phyloP scores from a whole-genome alignment of 2,113 vertebrate species.

The Ifrita kowaldi region DNA sequence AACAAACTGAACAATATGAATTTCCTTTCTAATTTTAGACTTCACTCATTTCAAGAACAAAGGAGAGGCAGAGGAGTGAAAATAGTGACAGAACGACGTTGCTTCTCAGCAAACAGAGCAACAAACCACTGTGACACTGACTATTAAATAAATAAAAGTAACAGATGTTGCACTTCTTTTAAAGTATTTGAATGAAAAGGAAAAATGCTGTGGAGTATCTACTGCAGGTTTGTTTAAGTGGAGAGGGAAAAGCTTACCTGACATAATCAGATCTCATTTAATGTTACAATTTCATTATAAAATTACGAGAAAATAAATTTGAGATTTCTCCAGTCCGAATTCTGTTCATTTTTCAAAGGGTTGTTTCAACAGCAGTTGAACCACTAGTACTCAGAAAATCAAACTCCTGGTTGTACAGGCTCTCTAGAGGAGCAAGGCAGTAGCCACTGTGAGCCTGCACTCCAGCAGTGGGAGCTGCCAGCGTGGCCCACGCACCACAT shows the following conservation, averaged over 20 bases:
- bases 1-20: not conserved
- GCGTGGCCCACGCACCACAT: accelerated
- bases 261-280: not conserved
- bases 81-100: not conserved
- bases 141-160: not conserved
- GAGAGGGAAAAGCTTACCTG: not conserved
- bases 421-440: not conserved
- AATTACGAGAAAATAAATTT: not conserved
- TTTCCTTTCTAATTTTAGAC: not conserved
- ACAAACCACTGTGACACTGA: not conserved
- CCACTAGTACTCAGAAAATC: not conserved
- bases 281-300: not conserved
- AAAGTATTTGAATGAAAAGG: not conserved
- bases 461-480: not conserved
- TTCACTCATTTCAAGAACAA: not conserved
- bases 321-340: not conserved
- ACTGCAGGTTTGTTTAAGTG: not conserved
- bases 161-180: not conserved
- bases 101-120: not conserved
- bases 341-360: not conserved
- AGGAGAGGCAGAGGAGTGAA: not conserved
- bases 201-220: not conserved
- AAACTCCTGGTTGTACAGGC: not conserved
- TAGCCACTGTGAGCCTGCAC: not conserved
- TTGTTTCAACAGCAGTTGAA: not conserved